Conservation (phyloP, 1,140 invertebrate species). For the Aphelenchoides fujianensis region DNA sequence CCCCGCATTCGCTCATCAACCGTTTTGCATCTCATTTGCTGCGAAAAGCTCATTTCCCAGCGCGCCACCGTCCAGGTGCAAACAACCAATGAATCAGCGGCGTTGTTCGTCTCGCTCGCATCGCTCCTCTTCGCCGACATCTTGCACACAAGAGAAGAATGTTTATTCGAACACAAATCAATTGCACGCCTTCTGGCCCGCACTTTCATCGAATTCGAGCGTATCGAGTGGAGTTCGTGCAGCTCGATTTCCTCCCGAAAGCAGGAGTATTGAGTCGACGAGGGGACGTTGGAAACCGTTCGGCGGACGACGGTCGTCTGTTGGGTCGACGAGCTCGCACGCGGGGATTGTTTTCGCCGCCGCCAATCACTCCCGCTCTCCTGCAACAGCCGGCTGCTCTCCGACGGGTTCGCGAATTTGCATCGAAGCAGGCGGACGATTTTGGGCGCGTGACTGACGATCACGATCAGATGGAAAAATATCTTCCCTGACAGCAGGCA, state of each 20-base stretch:
- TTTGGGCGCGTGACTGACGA: background rate
- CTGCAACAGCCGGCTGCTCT: background rate
- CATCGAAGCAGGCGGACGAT: background rate
- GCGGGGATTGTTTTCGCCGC: background rate
- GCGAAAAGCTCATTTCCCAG: too few species aligned
- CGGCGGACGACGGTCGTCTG: background rate
- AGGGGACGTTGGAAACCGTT: background rate
- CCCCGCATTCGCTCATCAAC: too few species aligned
- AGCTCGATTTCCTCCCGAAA: constrained; percentile 4
- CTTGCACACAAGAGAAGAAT: too few species aligned
- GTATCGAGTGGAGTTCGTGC: background rate
- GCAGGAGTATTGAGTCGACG: background rate
- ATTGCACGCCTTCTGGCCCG: too few species aligned
- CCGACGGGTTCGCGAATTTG: background rate
- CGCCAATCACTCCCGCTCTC: background rate
- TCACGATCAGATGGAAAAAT: background rate
- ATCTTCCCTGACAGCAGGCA: background rate
- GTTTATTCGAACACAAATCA: too few species aligned
- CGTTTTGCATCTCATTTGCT: too few species aligned
- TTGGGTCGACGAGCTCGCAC: too few species aligned
- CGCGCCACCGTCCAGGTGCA: too few species aligned
- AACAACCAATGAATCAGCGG: too few species aligned
- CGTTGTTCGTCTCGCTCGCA: too few species aligned
- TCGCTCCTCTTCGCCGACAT: too few species aligned
- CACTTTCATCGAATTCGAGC: background rate